Percentiles rank a stretch among this genome's conserved stretches.
Evolutionary conservation across 2,113 vertebrate species (phyloP).

Genomic region (Tautogolabrus adspersus): DNA sequence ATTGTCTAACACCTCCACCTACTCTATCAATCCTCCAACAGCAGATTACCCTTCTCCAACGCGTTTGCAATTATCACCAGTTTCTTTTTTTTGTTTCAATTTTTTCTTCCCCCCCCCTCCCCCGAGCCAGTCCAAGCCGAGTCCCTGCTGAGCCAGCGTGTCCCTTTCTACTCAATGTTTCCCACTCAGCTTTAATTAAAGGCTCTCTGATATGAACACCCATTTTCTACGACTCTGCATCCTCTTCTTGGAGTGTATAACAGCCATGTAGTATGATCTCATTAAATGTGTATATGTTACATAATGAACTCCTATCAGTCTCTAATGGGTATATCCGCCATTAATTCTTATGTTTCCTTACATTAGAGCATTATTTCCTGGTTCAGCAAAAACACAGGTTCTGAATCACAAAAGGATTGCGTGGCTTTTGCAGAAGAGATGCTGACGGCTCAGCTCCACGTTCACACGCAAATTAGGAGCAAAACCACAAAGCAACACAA

Average conservation of each 20-base stretch:
- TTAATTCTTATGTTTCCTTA: slow-evolving; percentile 38
- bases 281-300: slow-evolving; percentile 64
- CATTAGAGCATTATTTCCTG: slow-evolving; percentile 10
- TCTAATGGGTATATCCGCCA: slow-evolving; percentile 57
- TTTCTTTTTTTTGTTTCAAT: slow-evolving; percentile 12
- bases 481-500: no score
- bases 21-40: slow-evolving; percentile 48
- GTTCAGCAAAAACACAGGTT: neutral
- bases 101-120: slow-evolving; percentile 20
- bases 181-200: slow-evolving; percentile 71
- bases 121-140: slow-evolving; percentile 1
- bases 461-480: no score
- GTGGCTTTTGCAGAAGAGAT: no score
- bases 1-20: slow-evolving; percentile 59
- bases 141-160: slow-evolving; percentile 43
- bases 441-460: no score
- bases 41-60: slow-evolving; percentile 39
- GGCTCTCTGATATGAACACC: slow-evolving; percentile 51
- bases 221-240: slow-evolving; percentile 41
- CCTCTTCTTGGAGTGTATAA: slow-evolving; percentile 33
- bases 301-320: slow-evolving; percentile 43
- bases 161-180: slow-evolving; percentile 33
- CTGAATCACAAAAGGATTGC: no score
- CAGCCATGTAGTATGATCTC: slow-evolving; percentile 58
- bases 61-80: slow-evolving; percentile 46